Evolutionary conservation across 2,113 vertebrate genomes (phyloP), one percentile per base, ranked within the genome.

Genomic region (Heteronetta atricapilla): DNA sequence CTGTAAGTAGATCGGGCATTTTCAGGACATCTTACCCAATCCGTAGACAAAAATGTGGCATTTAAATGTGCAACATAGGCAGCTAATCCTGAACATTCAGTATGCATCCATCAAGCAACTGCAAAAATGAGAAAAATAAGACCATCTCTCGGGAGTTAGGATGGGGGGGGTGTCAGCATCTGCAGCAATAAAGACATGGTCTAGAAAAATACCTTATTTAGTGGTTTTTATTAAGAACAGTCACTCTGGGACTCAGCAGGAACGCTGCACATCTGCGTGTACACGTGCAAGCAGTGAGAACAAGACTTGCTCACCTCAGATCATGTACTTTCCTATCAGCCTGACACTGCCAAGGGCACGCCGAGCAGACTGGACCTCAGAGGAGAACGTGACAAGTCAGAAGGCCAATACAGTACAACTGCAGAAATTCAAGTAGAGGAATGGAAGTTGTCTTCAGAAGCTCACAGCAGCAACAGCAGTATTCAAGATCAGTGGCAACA

Each of bases 371-470:
- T 48, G 64, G 75, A 94, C 58, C 59, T 75, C 36, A 1, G 44
- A 81, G 64, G 86, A 83, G 38, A 89, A 60, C 2, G 0, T 10
- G 59, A 88, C 77, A 66, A 95, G 59, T 87, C 73, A 94, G 74
- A 91, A 90, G 82, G 88, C 44, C 70, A 82, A 77, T 92, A 87
- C 90, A 95, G 88, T 88, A 94, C 79, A 82, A 90, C 69, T 82
- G 84, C 86, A 78, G 92, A 97, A 79, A 86, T 94, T 96, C 88
- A 97, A 97, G 95, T 83, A 95, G 56, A 94, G 78, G 60, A 93
- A 95, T 36, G 33, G 56, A 79, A 83, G 76, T 22, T 79, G 55
- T 86, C 69, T 93, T 91, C 82, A 88, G 82, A 95, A 94, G 84
- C 67, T 82, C 88, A 78, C 17, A 92, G 66, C 42, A 92, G 86